These are phyloP conservation scores for Liparis tanakae DNA, from an alignment of 2,797 vertebrate species.

Conservation along the genomic window DNA sequence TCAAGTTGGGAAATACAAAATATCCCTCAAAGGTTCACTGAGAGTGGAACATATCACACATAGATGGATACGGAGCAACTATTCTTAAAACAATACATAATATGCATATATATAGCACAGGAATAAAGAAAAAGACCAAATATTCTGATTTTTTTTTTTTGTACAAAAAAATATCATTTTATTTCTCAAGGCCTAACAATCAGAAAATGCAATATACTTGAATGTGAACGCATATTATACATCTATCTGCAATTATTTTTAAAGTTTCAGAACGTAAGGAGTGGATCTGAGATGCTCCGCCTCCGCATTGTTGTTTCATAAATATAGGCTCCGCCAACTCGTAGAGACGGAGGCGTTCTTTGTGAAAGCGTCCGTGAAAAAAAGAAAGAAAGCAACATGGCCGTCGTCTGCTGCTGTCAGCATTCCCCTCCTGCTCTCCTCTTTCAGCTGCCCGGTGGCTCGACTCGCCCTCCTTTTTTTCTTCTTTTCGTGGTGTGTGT, in stretches of 20 bases:
- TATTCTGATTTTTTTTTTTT: neutral
- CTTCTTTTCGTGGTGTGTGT: too few relatives aligned
- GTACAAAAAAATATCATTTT: neutral
- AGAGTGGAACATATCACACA: neutral
- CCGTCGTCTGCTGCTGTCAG: slow-evolving; percentile 69
- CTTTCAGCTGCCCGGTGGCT: slow-evolving; percentile 74
- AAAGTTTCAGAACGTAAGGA: too few relatives aligned
- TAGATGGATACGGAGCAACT: neutral
- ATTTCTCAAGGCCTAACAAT: neutral
- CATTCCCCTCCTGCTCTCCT: slow-evolving; percentile 70
- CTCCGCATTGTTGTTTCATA: too few relatives aligned
- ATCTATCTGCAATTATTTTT: too few relatives aligned
- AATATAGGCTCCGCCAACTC: too few relatives aligned
- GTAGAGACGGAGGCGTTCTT: too few relatives aligned
- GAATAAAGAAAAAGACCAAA: neutral
- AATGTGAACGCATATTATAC: too few relatives aligned
- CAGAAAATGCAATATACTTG: too few relatives aligned
- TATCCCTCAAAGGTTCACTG: neutral
- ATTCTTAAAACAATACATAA: neutral
- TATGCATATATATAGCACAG: too few relatives aligned
- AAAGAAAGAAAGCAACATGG: slow-evolving; percentile 2
- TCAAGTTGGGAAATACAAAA: neutral
- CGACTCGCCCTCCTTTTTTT: slow-evolving; percentile 62
- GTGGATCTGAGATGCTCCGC: too few relatives aligned
- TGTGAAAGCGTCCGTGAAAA: too few relatives aligned